These are phyloP conservation scores for Coremacera marginata DNA, from an alignment of 2,888 invertebrate genomes.

Conservation along the genomic window DNA sequence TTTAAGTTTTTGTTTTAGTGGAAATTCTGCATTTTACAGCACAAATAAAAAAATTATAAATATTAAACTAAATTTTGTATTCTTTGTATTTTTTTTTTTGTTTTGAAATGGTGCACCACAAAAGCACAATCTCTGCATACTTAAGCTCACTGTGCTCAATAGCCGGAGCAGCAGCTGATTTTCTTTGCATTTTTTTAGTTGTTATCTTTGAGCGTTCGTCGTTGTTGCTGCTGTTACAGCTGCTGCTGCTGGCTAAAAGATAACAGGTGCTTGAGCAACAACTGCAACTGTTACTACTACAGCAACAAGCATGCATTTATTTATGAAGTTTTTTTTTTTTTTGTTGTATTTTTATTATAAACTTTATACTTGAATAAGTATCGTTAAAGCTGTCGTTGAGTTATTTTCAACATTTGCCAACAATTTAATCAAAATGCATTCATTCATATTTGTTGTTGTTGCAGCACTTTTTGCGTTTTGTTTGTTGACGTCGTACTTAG, in stretches of 20 bases:
- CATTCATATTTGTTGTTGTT: neutral
- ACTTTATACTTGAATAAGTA: conserved; percentile 4
- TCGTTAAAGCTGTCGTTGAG: conserved; percentile 2
- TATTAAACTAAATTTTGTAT: too few relatives aligned
- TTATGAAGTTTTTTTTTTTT: neutral
- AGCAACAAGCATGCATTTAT: neutral
- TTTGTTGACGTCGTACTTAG: neutral
- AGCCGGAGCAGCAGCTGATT: too few relatives aligned
- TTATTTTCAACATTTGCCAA: conserved; percentile 2
- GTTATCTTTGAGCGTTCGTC: neutral
- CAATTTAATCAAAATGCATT: neutral
- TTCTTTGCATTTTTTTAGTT: neutral
- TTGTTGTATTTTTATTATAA: neutral
- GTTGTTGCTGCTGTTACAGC: neutral
- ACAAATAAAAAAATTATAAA: too few relatives aligned
- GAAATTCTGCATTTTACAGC: too few relatives aligned
- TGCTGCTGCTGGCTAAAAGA: conserved; percentile 1
- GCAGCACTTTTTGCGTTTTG: neutral
- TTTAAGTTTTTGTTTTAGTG: too few relatives aligned
- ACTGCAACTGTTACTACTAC: too few relatives aligned
- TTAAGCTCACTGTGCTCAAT: too few relatives aligned
- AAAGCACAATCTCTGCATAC: too few relatives aligned
- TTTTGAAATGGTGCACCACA: too few relatives aligned
- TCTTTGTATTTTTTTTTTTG: too few relatives aligned
- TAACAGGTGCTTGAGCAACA: conserved; percentile 11